phyloP scores from a whole-genome alignment of 2,113 vertebrate genomes.

The Odontophorus gujanensis region DNA sequence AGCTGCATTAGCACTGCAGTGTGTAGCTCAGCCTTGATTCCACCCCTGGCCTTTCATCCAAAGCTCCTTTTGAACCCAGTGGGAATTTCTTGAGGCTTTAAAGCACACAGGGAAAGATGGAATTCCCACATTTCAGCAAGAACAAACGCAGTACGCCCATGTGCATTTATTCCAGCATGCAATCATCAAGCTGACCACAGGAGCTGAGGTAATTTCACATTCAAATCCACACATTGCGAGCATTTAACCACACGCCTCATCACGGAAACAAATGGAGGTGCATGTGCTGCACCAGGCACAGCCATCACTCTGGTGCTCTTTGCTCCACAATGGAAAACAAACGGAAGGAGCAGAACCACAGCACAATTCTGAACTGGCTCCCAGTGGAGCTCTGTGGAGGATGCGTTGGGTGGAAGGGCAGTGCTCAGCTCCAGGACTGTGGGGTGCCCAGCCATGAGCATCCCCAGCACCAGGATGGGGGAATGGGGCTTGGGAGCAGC shows the following conservation, averaged over 20 bases:
- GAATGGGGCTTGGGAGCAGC: background rate
- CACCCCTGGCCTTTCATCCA: background rate
- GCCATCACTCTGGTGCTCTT: background rate
- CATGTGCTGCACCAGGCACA: background rate
- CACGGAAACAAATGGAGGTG: background rate
- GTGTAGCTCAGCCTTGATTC: background rate
- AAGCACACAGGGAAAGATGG: accelerated
- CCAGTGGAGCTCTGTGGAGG: background rate
- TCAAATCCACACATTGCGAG: conserved; percentile 16
- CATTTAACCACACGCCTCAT: conserved; percentile 5
- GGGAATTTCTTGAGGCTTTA: background rate
- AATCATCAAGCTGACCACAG: background rate
- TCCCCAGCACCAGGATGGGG: background rate
- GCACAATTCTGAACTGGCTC: background rate
- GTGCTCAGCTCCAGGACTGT: no score
- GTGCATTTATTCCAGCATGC: background rate
- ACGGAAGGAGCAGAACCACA: background rate
- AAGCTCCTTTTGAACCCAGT: background rate
- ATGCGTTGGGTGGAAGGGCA: no score
- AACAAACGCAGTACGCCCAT: background rate
- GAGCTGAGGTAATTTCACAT: conserved; percentile 27
- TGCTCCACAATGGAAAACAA: background rate
- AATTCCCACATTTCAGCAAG: background rate
- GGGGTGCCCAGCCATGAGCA: no score
- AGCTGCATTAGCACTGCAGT: background rate